Evolutionary conservation across 2,888 invertebrate genomes (phyloP).

Genomic region (Trichogramma evanescens): DNA sequence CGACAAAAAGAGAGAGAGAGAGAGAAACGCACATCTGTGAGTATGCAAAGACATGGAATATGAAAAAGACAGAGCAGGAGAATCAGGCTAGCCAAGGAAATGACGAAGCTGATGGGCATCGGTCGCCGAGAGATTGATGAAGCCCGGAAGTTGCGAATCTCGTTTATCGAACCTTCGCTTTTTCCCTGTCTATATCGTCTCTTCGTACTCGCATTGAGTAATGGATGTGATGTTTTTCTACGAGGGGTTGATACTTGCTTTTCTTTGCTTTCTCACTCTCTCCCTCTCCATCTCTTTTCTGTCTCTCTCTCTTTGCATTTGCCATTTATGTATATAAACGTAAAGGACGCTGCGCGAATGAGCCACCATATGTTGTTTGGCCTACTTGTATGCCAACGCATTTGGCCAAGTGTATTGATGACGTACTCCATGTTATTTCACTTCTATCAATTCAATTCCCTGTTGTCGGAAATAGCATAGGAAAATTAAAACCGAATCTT

Average conservation of each 20-base stretch:
- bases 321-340: slow-evolving; percentile 6
- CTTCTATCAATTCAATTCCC: too few relatives aligned
- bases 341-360: not conserved
- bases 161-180: slow-evolving; percentile 10
- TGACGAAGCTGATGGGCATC: slow-evolving; percentile 37
- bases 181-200: not conserved
- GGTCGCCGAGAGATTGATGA: slow-evolving; percentile 35
- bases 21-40: too few relatives aligned
- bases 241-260: slow-evolving; percentile 20
- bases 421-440: too few relatives aligned
- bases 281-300: slow-evolving; percentile 10
- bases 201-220: too few relatives aligned
- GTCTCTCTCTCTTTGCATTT: slow-evolving; percentile 10
- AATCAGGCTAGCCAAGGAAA: slow-evolving; percentile 33
- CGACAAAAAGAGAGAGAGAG: too few relatives aligned
- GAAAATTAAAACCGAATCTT: too few relatives aligned
- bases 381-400: not conserved
- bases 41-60: too few relatives aligned
- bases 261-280: not conserved
- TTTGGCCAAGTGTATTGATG: too few relatives aligned
- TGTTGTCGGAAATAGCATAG: too few relatives aligned
- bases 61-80: too few relatives aligned
- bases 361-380: too few relatives aligned
- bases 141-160: slow-evolving; percentile 22
- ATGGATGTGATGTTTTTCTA: too few relatives aligned